Evolutionary conservation across 2,113 vertebrate species (phyloP).

Genomic region (Gymnorhina tibicen): DNA sequence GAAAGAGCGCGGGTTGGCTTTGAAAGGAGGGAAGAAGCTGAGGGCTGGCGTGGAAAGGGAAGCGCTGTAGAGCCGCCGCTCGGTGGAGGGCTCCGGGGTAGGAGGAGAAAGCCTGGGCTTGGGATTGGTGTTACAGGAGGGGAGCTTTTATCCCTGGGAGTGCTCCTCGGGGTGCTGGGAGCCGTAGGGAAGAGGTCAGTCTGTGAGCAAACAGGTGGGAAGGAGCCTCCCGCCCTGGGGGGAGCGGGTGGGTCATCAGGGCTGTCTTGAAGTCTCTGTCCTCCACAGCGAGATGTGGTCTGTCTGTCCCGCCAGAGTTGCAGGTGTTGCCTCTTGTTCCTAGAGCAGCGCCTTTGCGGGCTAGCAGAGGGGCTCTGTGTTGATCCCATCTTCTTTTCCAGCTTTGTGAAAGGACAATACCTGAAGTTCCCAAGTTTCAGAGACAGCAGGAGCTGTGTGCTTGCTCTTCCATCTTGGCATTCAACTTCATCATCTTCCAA

Average conservation of each 20-base stretch:
- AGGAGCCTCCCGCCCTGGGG: not conserved
- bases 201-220: not conserved
- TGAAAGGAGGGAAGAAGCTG: not conserved
- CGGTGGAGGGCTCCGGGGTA: not conserved
- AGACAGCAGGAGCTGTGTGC: not conserved
- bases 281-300: not conserved
- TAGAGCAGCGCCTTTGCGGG: not conserved
- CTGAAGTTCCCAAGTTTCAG: not conserved
- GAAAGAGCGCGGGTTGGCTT: not conserved
- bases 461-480: not conserved
- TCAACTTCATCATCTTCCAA: not conserved
- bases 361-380: not conserved
- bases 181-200: not conserved
- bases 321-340: not conserved
- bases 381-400: not conserved
- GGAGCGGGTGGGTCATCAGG: not conserved
- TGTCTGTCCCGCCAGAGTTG: not conserved
- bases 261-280: not conserved
- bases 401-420: not conserved
- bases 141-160: not conserved
- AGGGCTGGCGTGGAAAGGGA: not conserved
- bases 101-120: not conserved
- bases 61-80: not conserved
- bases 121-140: not conserved
- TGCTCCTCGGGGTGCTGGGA: not conserved